Conservation (phyloP, 2,888 invertebrate species). For the Lasioglossum marginatum region DNA sequence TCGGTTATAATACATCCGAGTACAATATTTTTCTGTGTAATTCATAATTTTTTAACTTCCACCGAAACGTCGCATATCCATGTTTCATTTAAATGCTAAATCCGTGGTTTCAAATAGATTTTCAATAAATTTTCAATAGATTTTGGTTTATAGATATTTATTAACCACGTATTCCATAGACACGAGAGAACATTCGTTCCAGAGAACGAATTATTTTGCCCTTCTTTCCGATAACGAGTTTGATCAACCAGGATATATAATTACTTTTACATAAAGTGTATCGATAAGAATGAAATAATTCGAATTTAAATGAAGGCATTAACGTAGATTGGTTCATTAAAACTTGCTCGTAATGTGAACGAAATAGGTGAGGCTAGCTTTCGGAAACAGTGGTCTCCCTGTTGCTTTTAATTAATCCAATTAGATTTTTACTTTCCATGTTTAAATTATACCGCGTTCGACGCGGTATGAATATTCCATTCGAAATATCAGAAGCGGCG, state of each 20-base stretch:
- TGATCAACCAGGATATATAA: not conserved
- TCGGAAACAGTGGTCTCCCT: not conserved
- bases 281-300: not conserved
- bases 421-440: slow-evolving; percentile 13
- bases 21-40: not conserved
- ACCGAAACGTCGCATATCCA: not conserved
- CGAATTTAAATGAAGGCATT: not conserved
- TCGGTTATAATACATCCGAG: not conserved
- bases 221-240: not conserved
- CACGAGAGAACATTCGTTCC: too few relatives aligned
- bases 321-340: not conserved
- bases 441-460: not conserved
- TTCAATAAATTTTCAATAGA: too few relatives aligned
- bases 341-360: slow-evolving; percentile 22
- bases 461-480: slow-evolving; percentile 21
- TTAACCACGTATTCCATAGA: too few relatives aligned
- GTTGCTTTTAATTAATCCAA: slow-evolving; percentile 6
- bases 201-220: not conserved
- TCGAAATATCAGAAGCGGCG: not conserved
- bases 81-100: not conserved
- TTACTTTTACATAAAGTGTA: not conserved
- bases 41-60: not conserved
- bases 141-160: not conserved
- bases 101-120: not conserved
- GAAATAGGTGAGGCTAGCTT: not conserved